A percentile compares a stretch with the other conserved stretches of the same genome.
Evolutionary conservation across 2,888 invertebrate species (phyloP).

Genomic region (Geophilus truncorum): DNA sequence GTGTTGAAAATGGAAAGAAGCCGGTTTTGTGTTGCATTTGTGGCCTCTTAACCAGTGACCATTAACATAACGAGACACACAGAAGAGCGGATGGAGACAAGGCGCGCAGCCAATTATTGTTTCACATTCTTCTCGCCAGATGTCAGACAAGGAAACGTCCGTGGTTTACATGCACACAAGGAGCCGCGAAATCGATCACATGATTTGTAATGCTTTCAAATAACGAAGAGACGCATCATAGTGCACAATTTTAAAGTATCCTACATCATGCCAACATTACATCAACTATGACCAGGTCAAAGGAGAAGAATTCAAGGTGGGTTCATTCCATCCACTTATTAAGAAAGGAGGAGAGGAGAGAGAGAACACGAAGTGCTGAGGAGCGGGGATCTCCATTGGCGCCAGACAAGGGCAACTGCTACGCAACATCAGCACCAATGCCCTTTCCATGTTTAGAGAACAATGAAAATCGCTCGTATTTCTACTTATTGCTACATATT

Average conservation of each 20-base stretch:
- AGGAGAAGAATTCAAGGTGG: conserved; percentile 11
- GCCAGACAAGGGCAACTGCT: conserved; percentile 21
- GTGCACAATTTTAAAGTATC: conserved; percentile 25
- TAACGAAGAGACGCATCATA: conserved; percentile 27
- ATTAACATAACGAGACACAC: conserved; percentile 21
- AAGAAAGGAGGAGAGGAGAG: conserved; percentile 20
- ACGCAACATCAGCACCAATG: conserved; percentile 2
- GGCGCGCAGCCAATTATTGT: conserved; percentile 19
- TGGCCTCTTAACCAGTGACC: conserved; percentile 10
- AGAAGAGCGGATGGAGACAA: background rate
- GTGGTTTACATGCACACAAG: conserved; percentile 10
- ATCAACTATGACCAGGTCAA: conserved; percentile 11
- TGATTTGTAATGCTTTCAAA: conserved; percentile 26
- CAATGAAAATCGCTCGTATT: background rate
- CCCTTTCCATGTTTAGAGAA: conserved; percentile 8
- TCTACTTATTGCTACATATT: background rate
- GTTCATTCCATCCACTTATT: conserved; percentile 22
- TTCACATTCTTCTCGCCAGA: conserved; percentile 32
- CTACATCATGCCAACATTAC: conserved; percentile 8
- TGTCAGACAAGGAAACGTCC: conserved; percentile 31
- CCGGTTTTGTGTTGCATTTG: background rate
- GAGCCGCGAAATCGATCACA: conserved; percentile 29
- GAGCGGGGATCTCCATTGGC: conserved; percentile 11
- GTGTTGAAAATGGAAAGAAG: background rate
- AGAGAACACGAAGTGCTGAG: too few relatives aligned